Percentiles rank a stretch among this genome's conserved stretches.
These are phyloP conservation scores for Bubo scandiacus DNA, from an alignment of 2,113 vertebrate species.

Conservation along the genomic window DNA sequence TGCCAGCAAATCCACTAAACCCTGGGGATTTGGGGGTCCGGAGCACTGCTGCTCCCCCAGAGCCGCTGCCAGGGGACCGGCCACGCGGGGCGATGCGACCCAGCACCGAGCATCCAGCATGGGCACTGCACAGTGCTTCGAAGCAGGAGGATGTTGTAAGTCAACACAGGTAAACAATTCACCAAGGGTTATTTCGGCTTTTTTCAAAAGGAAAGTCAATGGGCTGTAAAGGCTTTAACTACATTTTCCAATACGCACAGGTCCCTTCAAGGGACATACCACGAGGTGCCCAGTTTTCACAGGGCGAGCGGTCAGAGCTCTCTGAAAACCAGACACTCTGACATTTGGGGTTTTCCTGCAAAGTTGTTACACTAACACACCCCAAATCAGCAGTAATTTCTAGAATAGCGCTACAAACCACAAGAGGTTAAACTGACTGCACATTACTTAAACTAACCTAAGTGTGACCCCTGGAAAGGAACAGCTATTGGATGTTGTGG, in stretches of 20 bases:
- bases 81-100: accelerated
- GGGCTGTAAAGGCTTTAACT: background rate
- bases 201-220: background rate
- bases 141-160: background rate
- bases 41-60: background rate
- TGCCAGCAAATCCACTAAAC: conserved; percentile 10
- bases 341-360: conserved; percentile 49
- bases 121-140: background rate
- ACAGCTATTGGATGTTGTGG: conserved; percentile 58
- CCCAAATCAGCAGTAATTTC: conserved; percentile 55
- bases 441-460: conserved; percentile 51
- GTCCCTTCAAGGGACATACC: background rate
- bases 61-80: background rate
- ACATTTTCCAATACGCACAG: accelerated
- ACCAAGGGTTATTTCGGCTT: background rate
- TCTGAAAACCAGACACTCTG: conserved; percentile 13
- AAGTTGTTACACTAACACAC: conserved; percentile 42
- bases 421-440: conserved; percentile 54
- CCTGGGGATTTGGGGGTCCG: background rate
- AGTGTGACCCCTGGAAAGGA: conserved; percentile 42
- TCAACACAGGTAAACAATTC: background rate
- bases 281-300: background rate
- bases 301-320: background rate
- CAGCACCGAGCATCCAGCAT: background rate
- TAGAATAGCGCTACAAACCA: conserved; percentile 43